Evolutionary conservation across 2,888 invertebrate species (phyloP).

Genomic region (Standfussiana lucernea): DNA sequence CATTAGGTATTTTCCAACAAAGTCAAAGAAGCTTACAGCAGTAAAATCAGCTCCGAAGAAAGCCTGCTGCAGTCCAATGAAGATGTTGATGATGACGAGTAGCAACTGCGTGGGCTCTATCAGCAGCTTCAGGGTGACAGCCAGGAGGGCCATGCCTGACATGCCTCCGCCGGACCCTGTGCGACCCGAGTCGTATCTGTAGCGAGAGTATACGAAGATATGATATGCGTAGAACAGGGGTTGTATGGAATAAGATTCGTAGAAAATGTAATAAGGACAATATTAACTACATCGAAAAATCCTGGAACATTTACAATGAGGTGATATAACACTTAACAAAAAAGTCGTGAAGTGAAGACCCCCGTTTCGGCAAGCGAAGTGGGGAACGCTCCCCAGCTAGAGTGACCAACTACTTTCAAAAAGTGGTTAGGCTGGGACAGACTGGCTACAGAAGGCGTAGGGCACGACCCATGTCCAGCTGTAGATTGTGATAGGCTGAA

Average conservation of each 20-base stretch:
- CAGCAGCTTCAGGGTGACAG: slow-evolving; percentile 91
- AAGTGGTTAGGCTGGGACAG: neutral
- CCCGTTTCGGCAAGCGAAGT: neutral
- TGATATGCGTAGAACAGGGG: neutral
- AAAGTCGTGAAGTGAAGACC: neutral
- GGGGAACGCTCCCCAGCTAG: neutral
- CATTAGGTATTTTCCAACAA: neutral
- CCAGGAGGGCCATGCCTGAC: slow-evolving; percentile 86
- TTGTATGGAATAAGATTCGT: neutral
- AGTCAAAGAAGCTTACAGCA: slow-evolving; percentile 79
- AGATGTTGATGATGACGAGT: slow-evolving; percentile 92
- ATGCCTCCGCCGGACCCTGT: slow-evolving; percentile 79
- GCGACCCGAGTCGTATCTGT: slow-evolving; percentile 86
- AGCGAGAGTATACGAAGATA: neutral
- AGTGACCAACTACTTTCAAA: neutral
- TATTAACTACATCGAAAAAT: neutral
- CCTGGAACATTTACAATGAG: neutral
- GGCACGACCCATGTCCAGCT: neutral
- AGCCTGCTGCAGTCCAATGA: slow-evolving; percentile 93
- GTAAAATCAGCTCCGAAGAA: slow-evolving; percentile 92
- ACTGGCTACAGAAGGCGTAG: neutral
- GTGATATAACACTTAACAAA: neutral
- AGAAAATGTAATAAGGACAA: neutral
- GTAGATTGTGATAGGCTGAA: neutral
- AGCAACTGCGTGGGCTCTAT: slow-evolving; percentile 91